Conservation (phyloP, 2,797 vertebrate genomes). For the Fistularia tabacaria region DNA sequence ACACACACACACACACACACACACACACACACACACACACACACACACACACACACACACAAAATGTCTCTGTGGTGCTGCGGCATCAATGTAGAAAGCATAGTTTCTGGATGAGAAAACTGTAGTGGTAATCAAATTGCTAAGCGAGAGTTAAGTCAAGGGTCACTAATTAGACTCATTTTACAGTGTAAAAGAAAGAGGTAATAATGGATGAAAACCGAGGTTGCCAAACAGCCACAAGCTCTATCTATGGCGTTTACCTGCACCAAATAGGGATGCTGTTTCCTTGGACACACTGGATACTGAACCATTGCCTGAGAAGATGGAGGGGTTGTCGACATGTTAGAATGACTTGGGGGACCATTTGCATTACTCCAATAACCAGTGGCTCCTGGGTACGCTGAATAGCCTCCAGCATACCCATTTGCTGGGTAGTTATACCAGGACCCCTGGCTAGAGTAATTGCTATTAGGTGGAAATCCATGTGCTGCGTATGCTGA, state of each 20-base stretch:
- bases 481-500: slow-evolving; percentile 79
- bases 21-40: no score
- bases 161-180: no score
- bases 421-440: slow-evolving; percentile 79
- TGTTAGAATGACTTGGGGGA: slow-evolving; percentile 76
- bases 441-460: slow-evolving; percentile 79
- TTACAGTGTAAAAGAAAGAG: no score
- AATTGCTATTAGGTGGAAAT: slow-evolving; percentile 77
- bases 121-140: no score
- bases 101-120: no score
- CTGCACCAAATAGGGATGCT: slow-evolving; percentile 70
- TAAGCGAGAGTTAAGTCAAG: no score
- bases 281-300: slow-evolving; percentile 77
- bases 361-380: slow-evolving; percentile 79
- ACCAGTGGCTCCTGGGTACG: slow-evolving; percentile 75
- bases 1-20: no score
- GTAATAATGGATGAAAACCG: not conserved
- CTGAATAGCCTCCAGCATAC: slow-evolving; percentile 75
- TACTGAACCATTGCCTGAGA: slow-evolving; percentile 84
- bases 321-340: slow-evolving; percentile 80
- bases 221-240: not conserved
- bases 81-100: no score
- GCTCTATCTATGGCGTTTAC: slow-evolving; percentile 40
- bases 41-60: no score
- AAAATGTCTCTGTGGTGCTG: no score